Evolutionary conservation across 2,113 vertebrate species (phyloP).

Genomic region (Aramus guarauna): DNA sequence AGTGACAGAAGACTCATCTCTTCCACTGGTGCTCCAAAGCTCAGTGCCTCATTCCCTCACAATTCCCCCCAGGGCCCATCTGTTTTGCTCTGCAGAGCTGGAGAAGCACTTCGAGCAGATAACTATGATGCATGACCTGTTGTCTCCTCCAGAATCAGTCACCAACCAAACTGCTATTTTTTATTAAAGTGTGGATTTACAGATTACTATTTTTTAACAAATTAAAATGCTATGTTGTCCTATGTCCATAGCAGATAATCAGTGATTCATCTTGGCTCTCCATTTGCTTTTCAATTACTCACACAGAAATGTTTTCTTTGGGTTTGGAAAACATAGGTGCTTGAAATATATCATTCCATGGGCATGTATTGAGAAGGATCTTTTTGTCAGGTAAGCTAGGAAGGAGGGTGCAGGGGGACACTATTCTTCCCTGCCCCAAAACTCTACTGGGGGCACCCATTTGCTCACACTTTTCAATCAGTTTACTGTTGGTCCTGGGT

Average conservation of each 20-base stretch:
- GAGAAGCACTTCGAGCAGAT: neutral
- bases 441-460: neutral
- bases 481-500: neutral
- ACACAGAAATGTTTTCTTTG: neutral
- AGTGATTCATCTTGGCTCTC: neutral
- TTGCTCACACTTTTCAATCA: neutral
- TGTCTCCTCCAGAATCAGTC: neutral
- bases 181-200: neutral
- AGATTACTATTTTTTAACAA: neutral
- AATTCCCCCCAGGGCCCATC: neutral
- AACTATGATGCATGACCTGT: neutral
- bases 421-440: neutral
- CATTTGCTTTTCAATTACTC: neutral
- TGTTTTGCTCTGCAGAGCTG: neutral
- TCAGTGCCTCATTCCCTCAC: neutral
- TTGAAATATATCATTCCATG: neutral
- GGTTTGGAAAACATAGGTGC: neutral
- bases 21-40: neutral
- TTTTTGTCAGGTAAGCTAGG: neutral
- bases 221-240: neutral
- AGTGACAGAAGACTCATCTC: neutral
- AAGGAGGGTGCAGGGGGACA: fast-evolving
- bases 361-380: neutral
- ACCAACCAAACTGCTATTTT: neutral
- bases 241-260: neutral